These are phyloP conservation scores for Nebria brevicollis DNA, from an alignment of 2,888 invertebrate species.

Conservation along the genomic window DNA sequence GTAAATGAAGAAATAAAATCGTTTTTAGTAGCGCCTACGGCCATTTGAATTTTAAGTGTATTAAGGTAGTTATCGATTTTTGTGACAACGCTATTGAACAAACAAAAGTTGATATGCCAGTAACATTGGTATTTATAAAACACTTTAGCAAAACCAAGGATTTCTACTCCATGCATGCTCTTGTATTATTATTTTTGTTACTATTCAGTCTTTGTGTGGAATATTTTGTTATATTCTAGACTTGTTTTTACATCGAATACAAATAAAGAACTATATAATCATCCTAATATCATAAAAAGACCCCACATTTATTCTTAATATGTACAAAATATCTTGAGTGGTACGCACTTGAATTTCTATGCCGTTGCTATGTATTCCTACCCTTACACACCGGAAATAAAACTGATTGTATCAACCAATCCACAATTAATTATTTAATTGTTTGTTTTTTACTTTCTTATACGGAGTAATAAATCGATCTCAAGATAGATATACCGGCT, in stretches of 20 bases:
- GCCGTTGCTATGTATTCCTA: too few species aligned
- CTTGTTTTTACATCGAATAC: not conserved
- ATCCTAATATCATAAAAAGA: too few species aligned
- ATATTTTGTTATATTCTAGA: not conserved
- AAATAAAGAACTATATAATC: not conserved
- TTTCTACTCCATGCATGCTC: constrained; percentile 12
- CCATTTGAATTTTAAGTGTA: not conserved
- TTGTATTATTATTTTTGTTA: constrained; percentile 17
- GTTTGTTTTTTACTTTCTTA: too few species aligned
- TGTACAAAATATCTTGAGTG: too few species aligned
- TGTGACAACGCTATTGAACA: constrained; percentile 8
- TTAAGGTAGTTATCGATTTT: not conserved
- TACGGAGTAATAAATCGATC: too few species aligned
- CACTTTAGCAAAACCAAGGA: constrained; percentile 4
- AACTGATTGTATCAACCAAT: too few species aligned
- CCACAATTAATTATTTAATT: too few species aligned
- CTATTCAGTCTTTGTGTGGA: constrained; percentile 11
- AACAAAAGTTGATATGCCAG: constrained; percentile 18
- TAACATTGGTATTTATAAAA: constrained; percentile 5
- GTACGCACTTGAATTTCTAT: too few species aligned
- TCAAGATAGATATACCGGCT: too few species aligned
- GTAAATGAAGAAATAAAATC: constrained; percentile 23
- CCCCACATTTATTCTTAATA: too few species aligned
- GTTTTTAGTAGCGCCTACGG: not conserved
- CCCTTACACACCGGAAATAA: too few species aligned